Conservation (phyloP, 37 sponge, comb jelly and placozoan genomes). For the Halisarca cf. caerulea region DNA sequence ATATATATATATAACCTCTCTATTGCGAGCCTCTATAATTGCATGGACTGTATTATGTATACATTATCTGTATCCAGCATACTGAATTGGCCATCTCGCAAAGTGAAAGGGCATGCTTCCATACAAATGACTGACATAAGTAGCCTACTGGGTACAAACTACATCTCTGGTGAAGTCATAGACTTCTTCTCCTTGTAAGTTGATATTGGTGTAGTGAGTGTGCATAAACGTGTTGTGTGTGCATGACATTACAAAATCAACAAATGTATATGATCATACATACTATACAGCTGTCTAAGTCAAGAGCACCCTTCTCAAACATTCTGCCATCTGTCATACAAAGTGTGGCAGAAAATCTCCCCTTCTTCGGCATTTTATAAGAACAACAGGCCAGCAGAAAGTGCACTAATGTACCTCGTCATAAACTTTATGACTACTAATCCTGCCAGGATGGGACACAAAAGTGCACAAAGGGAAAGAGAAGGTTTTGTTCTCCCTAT, state of each 20-base stretch:
- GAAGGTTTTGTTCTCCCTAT: no score
- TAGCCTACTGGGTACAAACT: not conserved
- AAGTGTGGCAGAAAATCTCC: not conserved
- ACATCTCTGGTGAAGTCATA: constrained; percentile 17
- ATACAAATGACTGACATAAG: not conserved
- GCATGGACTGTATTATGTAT: no score
- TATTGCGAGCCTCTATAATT: no score
- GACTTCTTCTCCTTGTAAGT: not conserved
- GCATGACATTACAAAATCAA: no score
- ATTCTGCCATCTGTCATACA: constrained; percentile 8
- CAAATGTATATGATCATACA: not conserved
- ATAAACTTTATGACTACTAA: not conserved
- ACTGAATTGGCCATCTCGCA: constrained; percentile 9
- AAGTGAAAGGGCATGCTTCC: constrained; percentile 13
- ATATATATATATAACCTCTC: no score
- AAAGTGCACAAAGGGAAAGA: no score
- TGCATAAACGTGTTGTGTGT: no score
- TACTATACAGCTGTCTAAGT: not conserved
- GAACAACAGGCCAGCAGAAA: not conserved
- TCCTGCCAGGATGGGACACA: no score
- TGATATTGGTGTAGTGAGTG: not conserved
- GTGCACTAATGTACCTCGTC: not conserved
- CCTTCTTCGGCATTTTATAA: not conserved
- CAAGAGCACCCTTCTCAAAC: not conserved
- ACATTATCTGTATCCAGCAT: no score